Base-by-base conservation (phyloP, 2,113 vertebrate genomes). In the Pachycephala philippinensis region DNA sequence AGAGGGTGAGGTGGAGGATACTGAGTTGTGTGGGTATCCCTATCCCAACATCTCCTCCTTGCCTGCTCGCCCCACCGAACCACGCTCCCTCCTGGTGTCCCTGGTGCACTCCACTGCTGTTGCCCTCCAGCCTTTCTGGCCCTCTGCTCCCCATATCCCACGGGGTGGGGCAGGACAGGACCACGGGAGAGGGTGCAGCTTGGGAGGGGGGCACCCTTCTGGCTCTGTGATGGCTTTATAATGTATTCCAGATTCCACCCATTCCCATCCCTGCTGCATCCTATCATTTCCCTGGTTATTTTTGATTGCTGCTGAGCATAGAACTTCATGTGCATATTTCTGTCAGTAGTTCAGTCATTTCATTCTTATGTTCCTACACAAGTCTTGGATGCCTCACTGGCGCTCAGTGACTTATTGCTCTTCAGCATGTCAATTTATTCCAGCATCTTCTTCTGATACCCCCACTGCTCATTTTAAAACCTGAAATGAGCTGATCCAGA, bases 121-220 rank as follows among this genome's bases (percentile, higher is more conserved):
- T n/a, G 10, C 10, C 24, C 42, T 19, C 19, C 30, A 30, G 30
- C 7, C 59, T 20, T 57, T 53, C 23, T 65, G 66, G 30, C 22
- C 42, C 44, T 37, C 49, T 71, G 56, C 69, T 82, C 8, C 50
- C 15, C 11, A 7, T 6, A 26, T 27, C 39, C 69, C 42, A 9
- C 1, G 9, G 18, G 56, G 6, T 6, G 10, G 16, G 54, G 37
- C 30, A 28, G 18, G 37, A 40, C 21, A 39, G 1, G 45, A 28
- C 14, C 0, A 0, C n/a, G 59, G 39, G 40, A 30, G n/a, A 70
- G 40, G 59, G 31, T 0, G 0, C 22, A n/a, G 80, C 70, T 68
- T 1, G 1, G 26, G 54, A 76, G 33, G 20, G 76, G 78, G 78
- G 76, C 71, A 92, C 35, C 60, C 75, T 1, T 11, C 78, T 88